Conservation (phyloP, 2,113 vertebrate species). For the Cygnus buccinator region DNA sequence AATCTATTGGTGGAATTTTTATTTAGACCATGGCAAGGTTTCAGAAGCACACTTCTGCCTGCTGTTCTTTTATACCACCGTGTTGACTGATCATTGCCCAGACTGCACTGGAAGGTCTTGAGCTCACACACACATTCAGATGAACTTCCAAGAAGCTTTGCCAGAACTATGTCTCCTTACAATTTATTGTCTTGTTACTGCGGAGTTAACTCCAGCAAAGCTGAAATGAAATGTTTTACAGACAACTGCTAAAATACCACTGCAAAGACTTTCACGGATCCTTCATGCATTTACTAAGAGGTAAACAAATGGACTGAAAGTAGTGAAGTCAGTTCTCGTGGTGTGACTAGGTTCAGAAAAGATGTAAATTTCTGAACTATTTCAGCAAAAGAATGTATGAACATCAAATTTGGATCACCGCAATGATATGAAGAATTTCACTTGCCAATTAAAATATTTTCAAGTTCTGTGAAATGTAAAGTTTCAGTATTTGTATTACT, state of each 20-base stretch:
- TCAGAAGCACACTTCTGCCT: neutral
- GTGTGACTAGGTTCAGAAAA: neutral
- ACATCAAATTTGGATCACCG: neutral
- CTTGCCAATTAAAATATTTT: accelerated
- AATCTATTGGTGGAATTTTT: neutral
- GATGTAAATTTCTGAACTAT: neutral
- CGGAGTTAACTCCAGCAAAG: neutral
- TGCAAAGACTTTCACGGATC: neutral
- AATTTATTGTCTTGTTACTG: neutral
- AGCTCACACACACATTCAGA: neutral
- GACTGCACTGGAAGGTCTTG: neutral
- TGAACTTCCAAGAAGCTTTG: neutral
- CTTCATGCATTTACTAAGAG: neutral
- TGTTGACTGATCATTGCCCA: neutral
- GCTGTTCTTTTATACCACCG: neutral
- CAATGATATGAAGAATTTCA: neutral
- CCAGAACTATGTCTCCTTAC: neutral
- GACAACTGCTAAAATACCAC: neutral
- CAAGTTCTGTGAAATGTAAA: neutral
- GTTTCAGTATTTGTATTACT: neutral
- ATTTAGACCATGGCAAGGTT: neutral
- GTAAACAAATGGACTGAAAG: neutral
- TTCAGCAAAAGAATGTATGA: neutral
- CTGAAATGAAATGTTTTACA: neutral
- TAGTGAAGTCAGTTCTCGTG: neutral